Evolutionary conservation across 2,113 vertebrate species (phyloP), one percentile per base, ranked within the genome.

Genomic region (Anthoscopus minutus): DNA sequence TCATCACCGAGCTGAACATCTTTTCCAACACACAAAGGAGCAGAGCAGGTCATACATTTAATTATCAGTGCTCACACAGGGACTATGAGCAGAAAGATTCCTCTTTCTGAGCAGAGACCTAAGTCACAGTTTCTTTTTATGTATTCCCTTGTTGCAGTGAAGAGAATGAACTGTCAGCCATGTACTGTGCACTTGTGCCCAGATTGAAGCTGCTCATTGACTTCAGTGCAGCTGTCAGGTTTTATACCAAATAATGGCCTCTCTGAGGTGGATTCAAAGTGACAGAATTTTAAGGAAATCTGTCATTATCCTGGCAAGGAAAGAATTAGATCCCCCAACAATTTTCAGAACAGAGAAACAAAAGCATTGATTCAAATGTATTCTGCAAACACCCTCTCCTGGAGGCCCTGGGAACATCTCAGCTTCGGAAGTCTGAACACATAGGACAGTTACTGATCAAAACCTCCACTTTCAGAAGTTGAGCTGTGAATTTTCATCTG

Each of bases 401-500:
- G 88, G 88, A 90, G 25, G 65, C 51, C 5, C 31, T 57, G 35
- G 58, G 89, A 87, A 89, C 2, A 0, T 69, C 81, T 82, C 44
- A 0, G 10, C 42, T 78, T 78, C 33, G 1, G 4, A 47, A 66
- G 38, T 30, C 47, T 62, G 19, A 80, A 51, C 79, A 62, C 7
- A 3, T 27, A 24, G 70, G 61, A 65, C 33, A 74, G 37, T 45
- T 79, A 58, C 40, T 91, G 57, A 89, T 65, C n/a, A 86, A 93
- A 92, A 23, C 23, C 19, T 91, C 23, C 33, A 77, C 37, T 85
- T 94, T 66, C 81, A 92, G 86, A 81, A 95, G 84, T 56, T 92
- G 50, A 81, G 57, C 58, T 94, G 87, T 77, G 66, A 92, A 89
- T 95, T 94, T 89, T 94, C 78, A 62, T 72, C 81, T 92, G 70